Percentiles rank a stretch among this genome's conserved stretches.
Evolutionary conservation across 2,888 invertebrate genomes (phyloP).

Genomic region (Lordiphosa andalusiaca): DNA sequence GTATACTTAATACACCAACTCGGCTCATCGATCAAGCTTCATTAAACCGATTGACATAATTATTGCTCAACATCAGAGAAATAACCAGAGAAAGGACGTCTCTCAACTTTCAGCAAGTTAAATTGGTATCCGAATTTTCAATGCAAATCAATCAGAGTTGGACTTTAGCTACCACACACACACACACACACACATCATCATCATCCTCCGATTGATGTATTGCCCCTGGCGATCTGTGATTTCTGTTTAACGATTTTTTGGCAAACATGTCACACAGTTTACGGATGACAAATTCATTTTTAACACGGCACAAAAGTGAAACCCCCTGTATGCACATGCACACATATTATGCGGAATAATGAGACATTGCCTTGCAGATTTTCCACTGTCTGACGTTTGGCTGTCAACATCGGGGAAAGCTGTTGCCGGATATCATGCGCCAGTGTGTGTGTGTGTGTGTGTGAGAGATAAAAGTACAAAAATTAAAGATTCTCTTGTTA

Average conservation of each 20-base stretch:
- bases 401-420: slow-evolving; percentile 65
- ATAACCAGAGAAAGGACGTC: slow-evolving; percentile 47
- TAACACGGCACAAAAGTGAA: slow-evolving; percentile 71
- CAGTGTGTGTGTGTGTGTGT: slow-evolving; percentile 31
- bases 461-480: slow-evolving; percentile 53
- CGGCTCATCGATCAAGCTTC: slow-evolving; percentile 61
- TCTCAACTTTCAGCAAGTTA: slow-evolving; percentile 44
- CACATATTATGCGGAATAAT: slow-evolving; percentile 26
- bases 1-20: not conserved
- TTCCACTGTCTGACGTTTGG: slow-evolving; percentile 48
- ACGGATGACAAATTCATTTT: slow-evolving; percentile 77
- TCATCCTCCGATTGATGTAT: slow-evolving; percentile 66
- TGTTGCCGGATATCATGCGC: slow-evolving; percentile 30
- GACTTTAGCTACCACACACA: slow-evolving; percentile 19
- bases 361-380: slow-evolving; percentile 63
- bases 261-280: slow-evolving; percentile 77
- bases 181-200: slow-evolving; percentile 29
- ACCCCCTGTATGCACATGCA: slow-evolving; percentile 22
- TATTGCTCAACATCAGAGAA: slow-evolving; percentile 50
- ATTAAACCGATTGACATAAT: slow-evolving; percentile 68
- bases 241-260: slow-evolving; percentile 49
- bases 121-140: slow-evolving; percentile 65
- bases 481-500: slow-evolving; percentile 73
- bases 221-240: slow-evolving; percentile 52
- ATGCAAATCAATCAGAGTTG: slow-evolving; percentile 79